phyloP scores from a whole-genome alignment of 2,797 vertebrate species.

The Salarias fasciatus region DNA sequence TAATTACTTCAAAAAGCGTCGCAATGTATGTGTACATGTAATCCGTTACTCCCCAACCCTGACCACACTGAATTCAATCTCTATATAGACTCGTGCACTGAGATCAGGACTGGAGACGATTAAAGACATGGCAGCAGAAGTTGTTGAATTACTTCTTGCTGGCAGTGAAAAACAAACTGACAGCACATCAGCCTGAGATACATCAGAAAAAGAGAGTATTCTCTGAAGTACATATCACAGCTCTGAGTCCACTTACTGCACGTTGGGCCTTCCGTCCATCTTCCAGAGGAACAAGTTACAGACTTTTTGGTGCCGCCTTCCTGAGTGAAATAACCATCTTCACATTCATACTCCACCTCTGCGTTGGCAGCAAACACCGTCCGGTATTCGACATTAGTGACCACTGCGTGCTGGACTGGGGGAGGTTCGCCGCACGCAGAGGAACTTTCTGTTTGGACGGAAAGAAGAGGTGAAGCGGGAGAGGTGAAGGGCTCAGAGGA shows the following conservation, averaged over 20 bases:
- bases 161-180: no score
- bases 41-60: no score
- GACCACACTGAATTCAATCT: no score
- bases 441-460: background rate
- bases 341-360: conserved; percentile 34
- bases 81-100: no score
- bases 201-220: no score
- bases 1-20: no score
- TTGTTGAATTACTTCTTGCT: no score
- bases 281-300: background rate
- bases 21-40: no score
- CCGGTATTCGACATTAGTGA: conserved; percentile 17
- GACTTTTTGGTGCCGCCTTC: accelerated
- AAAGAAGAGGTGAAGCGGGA: background rate
- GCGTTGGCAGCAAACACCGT: conserved; percentile 25
- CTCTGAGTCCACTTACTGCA: conserved; percentile 53
- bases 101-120: no score
- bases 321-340: conserved; percentile 13
- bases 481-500: background rate
- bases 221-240: no score
- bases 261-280: conserved; percentile 6
- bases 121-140: no score
- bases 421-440: conserved; percentile 32
- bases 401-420: conserved; percentile 33
- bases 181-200: no score